A percentile compares a stretch with the other conserved stretches of the same genome.
These are phyloP conservation scores for Caenorhabditis parvicauda DNA, from an alignment of 2,888 invertebrate genomes.

Conservation along the genomic window DNA sequence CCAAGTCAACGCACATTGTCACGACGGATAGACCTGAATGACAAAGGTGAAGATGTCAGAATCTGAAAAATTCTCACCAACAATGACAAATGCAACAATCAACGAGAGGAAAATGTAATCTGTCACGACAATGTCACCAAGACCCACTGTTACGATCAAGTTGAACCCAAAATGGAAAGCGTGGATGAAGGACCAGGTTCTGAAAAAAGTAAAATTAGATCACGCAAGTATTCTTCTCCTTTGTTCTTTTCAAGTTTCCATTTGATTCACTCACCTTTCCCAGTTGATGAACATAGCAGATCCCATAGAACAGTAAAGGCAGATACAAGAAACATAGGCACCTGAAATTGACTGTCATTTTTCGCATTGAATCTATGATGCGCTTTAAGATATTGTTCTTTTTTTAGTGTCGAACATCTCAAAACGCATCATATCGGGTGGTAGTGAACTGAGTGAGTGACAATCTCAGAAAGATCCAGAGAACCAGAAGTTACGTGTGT, in stretches of 20 bases:
- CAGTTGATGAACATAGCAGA: constrained; percentile 62
- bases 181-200: constrained; percentile 62
- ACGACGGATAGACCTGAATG: constrained; percentile 60
- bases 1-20: constrained; percentile 63
- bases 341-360: constrained; percentile 32
- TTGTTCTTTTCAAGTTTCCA: background rate
- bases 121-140: constrained; percentile 62
- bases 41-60: background rate
- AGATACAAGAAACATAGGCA: constrained; percentile 62
- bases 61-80: constrained; percentile 42
- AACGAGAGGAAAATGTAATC: constrained; percentile 60
- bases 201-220: constrained; percentile 8
- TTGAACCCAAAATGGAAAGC: constrained; percentile 64
- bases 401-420: too few relatives aligned
- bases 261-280: constrained; percentile 41
- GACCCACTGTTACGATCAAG: constrained; percentile 63
- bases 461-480: too few relatives aligned
- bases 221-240: background rate
- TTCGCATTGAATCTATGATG: too few relatives aligned
- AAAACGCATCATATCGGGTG: too few relatives aligned
- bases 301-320: constrained; percentile 62
- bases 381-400: too few relatives aligned
- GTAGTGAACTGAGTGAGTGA: too few relatives aligned
- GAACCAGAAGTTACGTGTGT: too few relatives aligned
- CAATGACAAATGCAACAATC: constrained; percentile 63